Evolutionary conservation across 2,113 vertebrate genomes (phyloP).

Genomic region (Melanocharis versteri): DNA sequence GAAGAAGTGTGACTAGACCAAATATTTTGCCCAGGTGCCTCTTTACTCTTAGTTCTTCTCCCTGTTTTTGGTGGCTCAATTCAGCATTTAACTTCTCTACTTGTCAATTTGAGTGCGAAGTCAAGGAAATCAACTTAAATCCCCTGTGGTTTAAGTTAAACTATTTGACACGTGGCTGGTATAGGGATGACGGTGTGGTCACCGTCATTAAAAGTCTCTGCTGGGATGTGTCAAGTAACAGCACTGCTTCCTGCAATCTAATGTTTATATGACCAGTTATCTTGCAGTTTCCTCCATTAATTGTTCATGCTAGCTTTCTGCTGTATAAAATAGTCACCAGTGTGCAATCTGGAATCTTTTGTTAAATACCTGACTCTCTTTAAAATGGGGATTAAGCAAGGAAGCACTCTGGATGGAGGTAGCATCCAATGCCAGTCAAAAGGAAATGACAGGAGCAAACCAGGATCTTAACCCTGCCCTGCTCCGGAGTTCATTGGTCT

Average conservation of each 20-base stretch:
- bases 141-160: neutral
- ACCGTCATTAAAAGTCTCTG: neutral
- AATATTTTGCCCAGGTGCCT: neutral
- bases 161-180: neutral
- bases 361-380: neutral
- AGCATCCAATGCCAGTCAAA: neutral
- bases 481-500: neutral
- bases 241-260: neutral
- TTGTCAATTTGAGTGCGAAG: neutral
- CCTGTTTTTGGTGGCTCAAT: neutral
- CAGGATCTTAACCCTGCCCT: neutral
- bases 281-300: neutral
- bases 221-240: neutral
- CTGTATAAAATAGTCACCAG: neutral
- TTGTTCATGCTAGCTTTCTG: neutral
- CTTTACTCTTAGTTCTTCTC: neutral
- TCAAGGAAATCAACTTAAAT: neutral
- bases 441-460: neutral
- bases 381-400: neutral
- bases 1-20: neutral
- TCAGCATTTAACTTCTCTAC: neutral
- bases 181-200: neutral
- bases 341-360: neutral
- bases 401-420: neutral
- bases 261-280: neutral